phyloP scores from a whole-genome alignment of 2,888 invertebrate genomes.

The Cryptus armator region DNA sequence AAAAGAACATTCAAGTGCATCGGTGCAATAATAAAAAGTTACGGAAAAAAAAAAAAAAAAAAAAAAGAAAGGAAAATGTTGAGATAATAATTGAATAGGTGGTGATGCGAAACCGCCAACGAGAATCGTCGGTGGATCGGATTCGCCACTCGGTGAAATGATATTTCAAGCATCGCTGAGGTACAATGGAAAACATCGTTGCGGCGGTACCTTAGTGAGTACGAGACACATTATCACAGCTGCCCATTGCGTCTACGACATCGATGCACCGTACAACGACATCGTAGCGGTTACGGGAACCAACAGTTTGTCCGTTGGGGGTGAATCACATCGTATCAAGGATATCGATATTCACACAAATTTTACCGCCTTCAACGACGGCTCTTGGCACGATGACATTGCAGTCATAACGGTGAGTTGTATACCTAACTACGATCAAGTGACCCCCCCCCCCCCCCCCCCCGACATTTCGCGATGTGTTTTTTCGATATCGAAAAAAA shows the following conservation, averaged over 20 bases:
- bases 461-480: too few species aligned
- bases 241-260: conserved; percentile 74
- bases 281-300: conserved; percentile 46
- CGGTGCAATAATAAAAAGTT: background rate
- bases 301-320: conserved; percentile 29
- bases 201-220: conserved; percentile 76
- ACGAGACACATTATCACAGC: conserved; percentile 76
- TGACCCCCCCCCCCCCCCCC: background rate
- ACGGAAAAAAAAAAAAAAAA: background rate
- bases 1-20: background rate
- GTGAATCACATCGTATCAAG: conserved; percentile 13
- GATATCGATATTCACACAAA: conserved; percentile 35
- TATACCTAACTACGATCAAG: background rate
- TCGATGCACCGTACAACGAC: conserved; percentile 23
- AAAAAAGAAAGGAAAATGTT: background rate
- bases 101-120: conserved; percentile 33
- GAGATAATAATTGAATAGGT: conserved; percentile 8
- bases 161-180: conserved; percentile 75
- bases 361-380: background rate
- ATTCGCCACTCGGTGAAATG: conserved; percentile 69
- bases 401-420: conserved; percentile 69
- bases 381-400: conserved; percentile 67
- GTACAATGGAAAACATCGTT: conserved; percentile 67
- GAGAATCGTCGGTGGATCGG: conserved; percentile 55
- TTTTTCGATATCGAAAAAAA: background rate